phyloP scores from a whole-genome alignment of 2,888 invertebrate genomes.

The Heliconius sara region DNA sequence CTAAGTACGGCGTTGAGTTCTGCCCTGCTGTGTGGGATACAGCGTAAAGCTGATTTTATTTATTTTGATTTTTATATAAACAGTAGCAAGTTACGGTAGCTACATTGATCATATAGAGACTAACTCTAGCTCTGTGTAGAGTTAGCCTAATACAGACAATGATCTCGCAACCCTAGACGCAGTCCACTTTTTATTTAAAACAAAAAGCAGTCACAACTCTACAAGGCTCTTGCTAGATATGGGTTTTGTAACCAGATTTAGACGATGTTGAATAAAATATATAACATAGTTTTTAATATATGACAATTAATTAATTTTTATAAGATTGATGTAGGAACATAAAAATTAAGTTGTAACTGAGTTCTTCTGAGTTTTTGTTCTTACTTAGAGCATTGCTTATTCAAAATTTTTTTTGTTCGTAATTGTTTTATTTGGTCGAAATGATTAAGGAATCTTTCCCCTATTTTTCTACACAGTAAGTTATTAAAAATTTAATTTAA shows the following conservation, averaged over 20 bases:
- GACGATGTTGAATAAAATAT: slow-evolving; percentile 9
- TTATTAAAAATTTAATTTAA: not conserved
- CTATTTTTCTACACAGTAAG: too few species aligned
- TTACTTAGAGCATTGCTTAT: not conserved
- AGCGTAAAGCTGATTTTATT: too few species aligned
- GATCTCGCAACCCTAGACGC: slow-evolving; percentile 20
- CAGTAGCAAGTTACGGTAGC: not conserved
- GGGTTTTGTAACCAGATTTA: not conserved
- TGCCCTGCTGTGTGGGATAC: too few species aligned
- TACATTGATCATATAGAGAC: not conserved
- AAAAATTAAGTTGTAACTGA: not conserved
- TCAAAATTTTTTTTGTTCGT: too few species aligned
- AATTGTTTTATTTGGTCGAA: too few species aligned
- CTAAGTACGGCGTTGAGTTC: too few species aligned
- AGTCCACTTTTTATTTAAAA: slow-evolving; percentile 14
- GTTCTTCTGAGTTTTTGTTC: not conserved
- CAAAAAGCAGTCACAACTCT: slow-evolving; percentile 15
- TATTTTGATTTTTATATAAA: not conserved
- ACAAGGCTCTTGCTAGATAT: slow-evolving; percentile 20
- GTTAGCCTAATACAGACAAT: slow-evolving; percentile 18
- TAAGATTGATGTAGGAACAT: not conserved
- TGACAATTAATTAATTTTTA: not conserved
- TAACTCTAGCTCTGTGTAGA: not conserved
- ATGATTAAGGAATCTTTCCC: too few species aligned
- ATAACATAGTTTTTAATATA: not conserved